Evolutionary conservation across 2,888 invertebrate species (phyloP).

Genomic region (Bombylius discolor): DNA sequence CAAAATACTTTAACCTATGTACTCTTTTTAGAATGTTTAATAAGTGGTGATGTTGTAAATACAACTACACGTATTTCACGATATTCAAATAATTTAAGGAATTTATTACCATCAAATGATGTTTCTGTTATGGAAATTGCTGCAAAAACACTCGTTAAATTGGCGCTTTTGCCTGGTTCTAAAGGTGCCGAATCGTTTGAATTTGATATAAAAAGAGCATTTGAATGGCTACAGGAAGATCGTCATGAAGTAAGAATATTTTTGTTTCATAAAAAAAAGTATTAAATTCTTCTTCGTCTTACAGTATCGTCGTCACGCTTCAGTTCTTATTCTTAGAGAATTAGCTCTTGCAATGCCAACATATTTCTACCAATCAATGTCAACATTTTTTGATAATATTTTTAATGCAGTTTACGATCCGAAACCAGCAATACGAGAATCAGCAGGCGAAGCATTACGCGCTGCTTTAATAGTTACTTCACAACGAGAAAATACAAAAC

Average conservation of each 20-base stretch:
- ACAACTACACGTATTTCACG: slow-evolving; percentile 79
- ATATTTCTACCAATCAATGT: slow-evolving; percentile 91
- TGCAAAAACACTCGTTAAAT: slow-evolving; percentile 85
- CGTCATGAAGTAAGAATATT: slow-evolving; percentile 54
- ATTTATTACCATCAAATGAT: slow-evolving; percentile 80
- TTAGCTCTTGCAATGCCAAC: slow-evolving; percentile 92
- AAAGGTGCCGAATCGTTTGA: slow-evolving; percentile 96
- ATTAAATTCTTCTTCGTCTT: slow-evolving; percentile 5
- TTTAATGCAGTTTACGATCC: slow-evolving; percentile 84
- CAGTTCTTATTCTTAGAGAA: slow-evolving; percentile 83
- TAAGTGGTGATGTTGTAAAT: slow-evolving; percentile 86
- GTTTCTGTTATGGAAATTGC: slow-evolving; percentile 91
- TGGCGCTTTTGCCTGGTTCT: slow-evolving; percentile 83
- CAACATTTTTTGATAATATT: slow-evolving; percentile 86
- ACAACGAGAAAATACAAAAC: slow-evolving; percentile 90
- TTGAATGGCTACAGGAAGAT: slow-evolving; percentile 89
- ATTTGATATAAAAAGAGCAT: slow-evolving; percentile 89
- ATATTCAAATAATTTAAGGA: slow-evolving; percentile 85
- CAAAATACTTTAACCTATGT: not conserved
- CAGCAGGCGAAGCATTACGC: slow-evolving; percentile 85
- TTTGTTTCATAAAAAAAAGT: not conserved
- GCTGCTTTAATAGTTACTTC: slow-evolving; percentile 91
- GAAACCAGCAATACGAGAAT: slow-evolving; percentile 81
- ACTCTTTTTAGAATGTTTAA: slow-evolving; percentile 62
- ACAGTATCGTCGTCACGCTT: slow-evolving; percentile 74